These are phyloP conservation scores for Nezara viridula DNA, from an alignment of 2,888 invertebrate species.

Conservation along the genomic window DNA sequence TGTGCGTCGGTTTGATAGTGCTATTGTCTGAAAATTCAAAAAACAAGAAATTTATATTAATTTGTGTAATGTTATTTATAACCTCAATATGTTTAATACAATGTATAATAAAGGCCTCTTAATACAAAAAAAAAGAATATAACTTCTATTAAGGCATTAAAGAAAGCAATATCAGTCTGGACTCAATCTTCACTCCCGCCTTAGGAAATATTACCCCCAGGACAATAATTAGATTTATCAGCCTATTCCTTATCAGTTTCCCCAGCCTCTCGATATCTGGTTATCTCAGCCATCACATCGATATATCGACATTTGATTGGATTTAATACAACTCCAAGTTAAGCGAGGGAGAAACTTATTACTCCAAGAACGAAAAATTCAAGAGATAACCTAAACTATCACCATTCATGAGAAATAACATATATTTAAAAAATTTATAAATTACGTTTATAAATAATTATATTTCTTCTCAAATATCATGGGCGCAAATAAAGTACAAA, in stretches of 20 bases:
- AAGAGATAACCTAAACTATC: too few species aligned
- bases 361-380: neutral
- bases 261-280: neutral
- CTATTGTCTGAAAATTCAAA: too few species aligned
- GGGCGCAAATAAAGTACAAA: too few species aligned
- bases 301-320: neutral
- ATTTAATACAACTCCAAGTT: neutral
- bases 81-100: too few species aligned
- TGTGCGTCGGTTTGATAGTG: too few species aligned
- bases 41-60: too few species aligned
- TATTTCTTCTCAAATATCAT: too few species aligned
- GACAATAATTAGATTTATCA: conserved; percentile 17
- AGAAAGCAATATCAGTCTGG: neutral
- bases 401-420: too few species aligned
- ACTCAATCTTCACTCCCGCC: neutral
- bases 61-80: too few species aligned
- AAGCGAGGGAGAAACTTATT: neutral
- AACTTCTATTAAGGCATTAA: neutral
- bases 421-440: too few species aligned
- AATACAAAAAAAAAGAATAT: neutral
- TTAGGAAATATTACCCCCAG: neutral
- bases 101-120: neutral
- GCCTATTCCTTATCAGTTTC: neutral
- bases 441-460: too few species aligned
- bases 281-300: neutral